phyloP scores from a whole-genome alignment of 1,140 invertebrate genomes.

The Drosophila gunungcola region DNA sequence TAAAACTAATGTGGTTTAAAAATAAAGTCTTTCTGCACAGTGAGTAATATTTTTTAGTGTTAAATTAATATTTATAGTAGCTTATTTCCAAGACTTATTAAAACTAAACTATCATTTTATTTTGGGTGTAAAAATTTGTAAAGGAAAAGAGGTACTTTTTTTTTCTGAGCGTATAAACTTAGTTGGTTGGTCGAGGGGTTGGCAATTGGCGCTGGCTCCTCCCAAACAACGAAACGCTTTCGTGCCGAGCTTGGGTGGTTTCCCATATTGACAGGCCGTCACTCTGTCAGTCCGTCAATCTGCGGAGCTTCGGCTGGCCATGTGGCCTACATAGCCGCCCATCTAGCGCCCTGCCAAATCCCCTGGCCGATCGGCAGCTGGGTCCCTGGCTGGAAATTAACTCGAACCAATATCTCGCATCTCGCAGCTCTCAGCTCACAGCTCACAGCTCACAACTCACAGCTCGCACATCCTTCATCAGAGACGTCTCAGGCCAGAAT shows the following conservation, averaged over 20 bases:
- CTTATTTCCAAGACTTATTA: no score
- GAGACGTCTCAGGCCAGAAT: background rate
- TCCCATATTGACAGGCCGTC: conserved; percentile 49
- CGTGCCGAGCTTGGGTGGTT: conserved; percentile 12
- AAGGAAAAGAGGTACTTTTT: background rate
- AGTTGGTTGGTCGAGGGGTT: background rate
- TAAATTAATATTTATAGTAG: no score
- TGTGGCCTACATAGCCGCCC: conserved; percentile 25
- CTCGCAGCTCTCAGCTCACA: background rate
- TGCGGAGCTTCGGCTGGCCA: conserved; percentile 25
- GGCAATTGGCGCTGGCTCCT: background rate
- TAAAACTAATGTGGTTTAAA: no score
- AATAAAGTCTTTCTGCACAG: no score
- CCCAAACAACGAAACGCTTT: conserved; percentile 60
- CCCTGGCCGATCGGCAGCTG: conserved; percentile 7
- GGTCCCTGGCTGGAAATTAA: conserved; percentile 15
- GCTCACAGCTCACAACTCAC: background rate
- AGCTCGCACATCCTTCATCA: conserved; percentile 2
- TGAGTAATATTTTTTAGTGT: no score
- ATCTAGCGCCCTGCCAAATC: background rate
- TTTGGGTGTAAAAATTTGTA: no score
- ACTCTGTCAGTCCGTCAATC: conserved; percentile 41
- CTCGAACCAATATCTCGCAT: conserved; percentile 4
- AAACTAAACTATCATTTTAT: no score
- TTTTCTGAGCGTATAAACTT: background rate